Percentiles rank a stretch among this genome's conserved stretches.
These are phyloP conservation scores for Xylocampa areola DNA, from an alignment of 2,888 invertebrate genomes.

Conservation along the genomic window DNA sequence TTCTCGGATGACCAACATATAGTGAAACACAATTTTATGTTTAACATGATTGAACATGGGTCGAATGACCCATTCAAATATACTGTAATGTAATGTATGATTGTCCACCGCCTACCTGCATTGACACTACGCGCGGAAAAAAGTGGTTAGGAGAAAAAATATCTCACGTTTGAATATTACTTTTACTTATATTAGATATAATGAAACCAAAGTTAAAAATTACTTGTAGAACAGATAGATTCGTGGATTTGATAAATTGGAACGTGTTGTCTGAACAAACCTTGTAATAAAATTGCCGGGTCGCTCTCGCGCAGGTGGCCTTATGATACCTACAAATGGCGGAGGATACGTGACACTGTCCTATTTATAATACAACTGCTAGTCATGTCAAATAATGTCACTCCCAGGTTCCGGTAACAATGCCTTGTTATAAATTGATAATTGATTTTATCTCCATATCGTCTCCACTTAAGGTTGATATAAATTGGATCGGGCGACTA, in stretches of 20 bases:
- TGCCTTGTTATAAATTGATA: slow-evolving; percentile 37
- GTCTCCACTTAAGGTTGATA: slow-evolving; percentile 23
- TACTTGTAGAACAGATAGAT: slow-evolving; percentile 3
- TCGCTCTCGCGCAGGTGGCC: slow-evolving; percentile 50
- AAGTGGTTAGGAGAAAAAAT: no score
- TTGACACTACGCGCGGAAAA: no score
- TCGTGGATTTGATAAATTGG: slow-evolving; percentile 28
- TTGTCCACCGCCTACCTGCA: no score
- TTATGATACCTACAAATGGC: slow-evolving; percentile 43
- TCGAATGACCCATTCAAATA: no score
- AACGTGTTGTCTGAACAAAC: slow-evolving; percentile 3
- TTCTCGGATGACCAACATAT: not conserved
- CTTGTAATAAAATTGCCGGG: slow-evolving; percentile 17
- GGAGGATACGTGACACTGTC: slow-evolving; percentile 39
- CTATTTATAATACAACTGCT: slow-evolving; percentile 35
- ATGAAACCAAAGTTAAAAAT: not conserved
- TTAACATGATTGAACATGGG: no score
- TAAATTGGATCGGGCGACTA: slow-evolving; percentile 26
- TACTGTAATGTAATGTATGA: no score
- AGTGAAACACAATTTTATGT: no score
- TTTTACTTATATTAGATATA: no score
- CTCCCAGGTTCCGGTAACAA: slow-evolving; percentile 10
- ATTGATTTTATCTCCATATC: slow-evolving; percentile 35
- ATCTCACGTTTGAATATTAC: no score
- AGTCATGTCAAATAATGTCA: slow-evolving; percentile 36